Evolutionary conservation across 2,888 invertebrate species (phyloP), one percentile per base, ranked within the genome.

Genomic region (Phyllotreta striolata): DNA sequence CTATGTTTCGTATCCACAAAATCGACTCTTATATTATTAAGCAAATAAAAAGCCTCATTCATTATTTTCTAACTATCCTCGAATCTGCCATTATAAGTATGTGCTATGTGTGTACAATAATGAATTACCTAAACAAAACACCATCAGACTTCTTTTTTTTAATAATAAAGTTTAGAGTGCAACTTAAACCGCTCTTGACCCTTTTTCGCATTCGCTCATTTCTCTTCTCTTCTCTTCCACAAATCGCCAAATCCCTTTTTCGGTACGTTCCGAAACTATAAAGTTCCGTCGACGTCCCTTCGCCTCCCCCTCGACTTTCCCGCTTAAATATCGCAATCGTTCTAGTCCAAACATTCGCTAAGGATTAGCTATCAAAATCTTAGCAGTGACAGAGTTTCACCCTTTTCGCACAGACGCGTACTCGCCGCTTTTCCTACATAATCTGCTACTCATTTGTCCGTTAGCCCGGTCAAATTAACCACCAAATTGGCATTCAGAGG

Each of bases 261-360:
- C 49, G 39, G 24, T 24, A 24, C 24, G 24, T 24, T 24, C 24
- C 24, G 24, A 24, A 24, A 24, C 24, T 24, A 24, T 43, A 55
- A 65, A 65, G 43, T 60, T 60, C 52, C 59, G 44, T 52, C 44
- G 52, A 24, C 24, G 24, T 24, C 24, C 24, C 24, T 4, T 24
- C 4, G 1, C 24, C 24, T 1, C 24, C 24, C 24, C 24, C 24
- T 24, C 24, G 47, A 41, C 8, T 54, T 58, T 63, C 61, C 64
- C 64, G 67, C 68, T 75, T 73, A 76, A 76, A 75, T 76, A 77
- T 76, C 75, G 75, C 73, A 72, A 75, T 77, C 76, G 75, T 77
- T 76, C 76, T 73, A 73, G 73, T 74, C 73, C 74, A 75, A 76
- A 76, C 76, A 75, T 74, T 73, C 70, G 70, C 72, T 56, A 24